These are phyloP conservation scores for Itoplectis maculator DNA, from an alignment of 2,888 invertebrate species.

Conservation along the genomic window DNA sequence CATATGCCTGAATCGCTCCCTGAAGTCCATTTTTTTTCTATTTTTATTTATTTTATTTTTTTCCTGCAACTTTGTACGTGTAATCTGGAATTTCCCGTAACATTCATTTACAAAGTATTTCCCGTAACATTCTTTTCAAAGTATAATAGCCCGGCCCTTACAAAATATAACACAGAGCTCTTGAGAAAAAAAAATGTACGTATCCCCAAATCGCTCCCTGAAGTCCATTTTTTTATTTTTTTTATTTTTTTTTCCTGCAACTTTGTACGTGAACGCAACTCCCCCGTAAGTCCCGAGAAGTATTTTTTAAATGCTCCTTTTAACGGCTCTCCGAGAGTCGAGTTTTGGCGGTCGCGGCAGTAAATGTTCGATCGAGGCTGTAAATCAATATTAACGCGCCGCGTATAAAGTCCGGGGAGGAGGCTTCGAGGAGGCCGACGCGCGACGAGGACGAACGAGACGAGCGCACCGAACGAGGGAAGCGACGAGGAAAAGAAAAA, in stretches of 20 bases:
- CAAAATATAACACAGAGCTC: conserved; percentile 18
- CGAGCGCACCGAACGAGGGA: conserved; percentile 26
- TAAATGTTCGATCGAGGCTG: conserved; percentile 66
- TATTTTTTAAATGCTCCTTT: conserved; percentile 45
- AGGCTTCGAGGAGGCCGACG: too few species aligned
- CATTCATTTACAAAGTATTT: too few species aligned
- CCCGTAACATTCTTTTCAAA: too few species aligned
- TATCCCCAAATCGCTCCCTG: conserved; percentile 1
- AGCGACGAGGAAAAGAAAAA: conserved; percentile 55
- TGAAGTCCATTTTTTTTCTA: too few species aligned
- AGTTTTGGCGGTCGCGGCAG: conserved; percentile 48
- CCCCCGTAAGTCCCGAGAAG: conserved; percentile 11
- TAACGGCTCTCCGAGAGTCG: conserved; percentile 66
- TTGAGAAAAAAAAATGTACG: neutral
- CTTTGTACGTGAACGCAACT: conserved; percentile 24
- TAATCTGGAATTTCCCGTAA: too few species aligned
- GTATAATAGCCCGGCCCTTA: too few species aligned
- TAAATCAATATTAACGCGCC: conserved; percentile 65
- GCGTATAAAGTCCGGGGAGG: conserved; percentile 63
- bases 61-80: too few species aligned
- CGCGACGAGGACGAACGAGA: neutral
- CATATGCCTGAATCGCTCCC: too few species aligned
- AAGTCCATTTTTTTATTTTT: conserved; percentile 19
- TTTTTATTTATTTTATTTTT: too few species aligned
- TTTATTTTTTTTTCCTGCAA: conserved; percentile 28